Evolutionary conservation across 2,113 vertebrate genomes (phyloP).

Genomic region (Noctilio leporinus): DNA sequence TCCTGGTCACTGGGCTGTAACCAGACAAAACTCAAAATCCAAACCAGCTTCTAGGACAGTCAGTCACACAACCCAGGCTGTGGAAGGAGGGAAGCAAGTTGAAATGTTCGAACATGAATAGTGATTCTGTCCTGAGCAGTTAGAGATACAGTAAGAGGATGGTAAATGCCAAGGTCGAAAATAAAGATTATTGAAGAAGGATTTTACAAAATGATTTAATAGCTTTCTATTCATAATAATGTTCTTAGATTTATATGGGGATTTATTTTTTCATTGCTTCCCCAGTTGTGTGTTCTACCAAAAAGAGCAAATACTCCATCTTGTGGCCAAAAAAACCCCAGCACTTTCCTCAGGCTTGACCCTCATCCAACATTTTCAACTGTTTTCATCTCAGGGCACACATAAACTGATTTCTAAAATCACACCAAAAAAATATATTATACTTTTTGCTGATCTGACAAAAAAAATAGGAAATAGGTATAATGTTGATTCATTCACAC

Average conservation of each 20-base stretch:
- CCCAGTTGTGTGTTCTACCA: background rate
- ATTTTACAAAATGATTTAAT: background rate
- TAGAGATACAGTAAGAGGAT: background rate
- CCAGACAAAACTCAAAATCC: background rate
- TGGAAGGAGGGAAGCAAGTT: background rate
- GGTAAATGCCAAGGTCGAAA: background rate
- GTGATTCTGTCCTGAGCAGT: background rate
- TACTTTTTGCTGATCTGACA: background rate
- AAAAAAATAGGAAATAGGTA: background rate
- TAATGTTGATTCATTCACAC: background rate
- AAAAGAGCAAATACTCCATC: slow-evolving; percentile 60
- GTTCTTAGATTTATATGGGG: background rate
- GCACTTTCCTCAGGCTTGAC: background rate
- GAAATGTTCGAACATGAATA: background rate
- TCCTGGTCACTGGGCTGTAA: background rate
- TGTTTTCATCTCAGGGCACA: background rate
- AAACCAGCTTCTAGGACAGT: background rate
- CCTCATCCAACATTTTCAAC: background rate
- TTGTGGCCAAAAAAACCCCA: slow-evolving; percentile 48
- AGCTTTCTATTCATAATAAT: background rate
- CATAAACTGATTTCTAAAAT: background rate
- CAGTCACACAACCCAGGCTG: background rate
- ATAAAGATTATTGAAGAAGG: background rate
- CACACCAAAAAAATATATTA: background rate
- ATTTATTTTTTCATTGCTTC: slow-evolving; percentile 16